A percentile compares a stretch with the other conserved stretches of the same genome.
Evolutionary conservation across 2,888 invertebrate species (phyloP).

Genomic region (Ommatoiulus sabulosus): DNA sequence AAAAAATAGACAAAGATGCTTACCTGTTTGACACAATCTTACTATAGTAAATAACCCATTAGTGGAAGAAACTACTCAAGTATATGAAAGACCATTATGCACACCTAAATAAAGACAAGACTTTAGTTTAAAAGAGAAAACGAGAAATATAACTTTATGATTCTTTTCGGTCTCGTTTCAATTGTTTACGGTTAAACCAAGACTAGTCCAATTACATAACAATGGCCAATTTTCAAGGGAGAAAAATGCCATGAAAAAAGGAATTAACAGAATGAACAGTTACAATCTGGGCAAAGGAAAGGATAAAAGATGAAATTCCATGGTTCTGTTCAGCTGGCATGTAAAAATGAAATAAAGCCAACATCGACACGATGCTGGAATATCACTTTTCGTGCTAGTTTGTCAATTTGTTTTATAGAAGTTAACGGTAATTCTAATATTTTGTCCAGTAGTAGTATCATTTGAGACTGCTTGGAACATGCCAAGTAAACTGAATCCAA

Average conservation of each 20-base stretch:
- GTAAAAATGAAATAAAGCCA: background rate
- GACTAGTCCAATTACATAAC: conserved; percentile 40
- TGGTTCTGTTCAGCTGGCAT: background rate
- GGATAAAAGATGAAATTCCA: conserved; percentile 18
- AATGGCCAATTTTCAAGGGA: background rate
- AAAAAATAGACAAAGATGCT: background rate
- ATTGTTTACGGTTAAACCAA: conserved; percentile 30
- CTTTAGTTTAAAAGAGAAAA: conserved; percentile 13
- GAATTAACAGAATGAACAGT: conserved; percentile 14
- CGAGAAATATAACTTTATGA: conserved; percentile 38
- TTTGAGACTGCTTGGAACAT: background rate
- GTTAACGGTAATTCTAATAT: background rate
- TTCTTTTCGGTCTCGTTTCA: conserved; percentile 13
- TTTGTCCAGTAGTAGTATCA: background rate
- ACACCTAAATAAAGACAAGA: background rate
- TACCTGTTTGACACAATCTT: background rate
- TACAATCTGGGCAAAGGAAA: conserved; percentile 13
- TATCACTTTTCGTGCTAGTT: background rate
- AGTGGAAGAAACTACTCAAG: background rate
- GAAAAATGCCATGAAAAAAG: background rate
- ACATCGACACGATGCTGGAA: background rate
- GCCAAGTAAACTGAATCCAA: background rate
- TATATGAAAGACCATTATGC: background rate
- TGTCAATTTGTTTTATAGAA: background rate
- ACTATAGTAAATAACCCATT: background rate